These are phyloP conservation scores for Orthosia incerta DNA, from an alignment of 2,888 invertebrate species.

Conservation along the genomic window DNA sequence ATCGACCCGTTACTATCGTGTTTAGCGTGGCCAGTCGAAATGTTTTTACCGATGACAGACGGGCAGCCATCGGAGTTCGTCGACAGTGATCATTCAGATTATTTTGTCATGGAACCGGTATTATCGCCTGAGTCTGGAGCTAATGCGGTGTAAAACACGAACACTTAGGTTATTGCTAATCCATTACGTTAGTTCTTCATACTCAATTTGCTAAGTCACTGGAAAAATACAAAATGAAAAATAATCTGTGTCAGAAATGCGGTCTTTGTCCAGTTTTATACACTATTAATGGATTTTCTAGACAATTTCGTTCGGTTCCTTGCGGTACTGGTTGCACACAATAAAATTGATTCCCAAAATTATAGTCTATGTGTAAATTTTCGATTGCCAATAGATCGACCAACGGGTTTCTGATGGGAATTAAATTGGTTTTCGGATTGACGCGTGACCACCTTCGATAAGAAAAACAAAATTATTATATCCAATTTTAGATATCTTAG, in stretches of 20 bases:
- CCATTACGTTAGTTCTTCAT: conserved; percentile 51
- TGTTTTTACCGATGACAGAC: conserved; percentile 75
- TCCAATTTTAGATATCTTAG: neutral
- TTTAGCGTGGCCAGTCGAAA: conserved; percentile 66
- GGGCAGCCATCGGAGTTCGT: conserved; percentile 76
- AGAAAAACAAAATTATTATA: conserved; percentile 2
- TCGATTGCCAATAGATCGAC: conserved; percentile 65
- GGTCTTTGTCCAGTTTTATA: conserved; percentile 30
- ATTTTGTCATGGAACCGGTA: conserved; percentile 85
- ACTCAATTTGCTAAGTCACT: conserved; percentile 49
- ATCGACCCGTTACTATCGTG: conserved; percentile 62
- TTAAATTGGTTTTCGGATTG: conserved; percentile 63
- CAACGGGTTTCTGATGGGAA: conserved; percentile 68
- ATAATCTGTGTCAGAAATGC: conserved; percentile 34
- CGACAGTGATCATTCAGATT: conserved; percentile 81
- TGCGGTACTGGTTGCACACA: conserved; percentile 73
- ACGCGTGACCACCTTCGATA: conserved; percentile 23
- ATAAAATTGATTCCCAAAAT: conserved; percentile 73
- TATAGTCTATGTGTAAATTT: conserved; percentile 69
- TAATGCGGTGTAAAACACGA: conserved; percentile 61
- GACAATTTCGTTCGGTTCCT: conserved; percentile 68
- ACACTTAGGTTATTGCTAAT: conserved; percentile 54
- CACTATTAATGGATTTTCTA: conserved; percentile 49
- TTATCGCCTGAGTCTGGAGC: conserved; percentile 51
- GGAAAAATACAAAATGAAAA: conserved; percentile 45